Evolutionary conservation across 2,113 vertebrate genomes (phyloP), one percentile per base, ranked within the genome.

Genomic region (Xenopus borealis): DNA sequence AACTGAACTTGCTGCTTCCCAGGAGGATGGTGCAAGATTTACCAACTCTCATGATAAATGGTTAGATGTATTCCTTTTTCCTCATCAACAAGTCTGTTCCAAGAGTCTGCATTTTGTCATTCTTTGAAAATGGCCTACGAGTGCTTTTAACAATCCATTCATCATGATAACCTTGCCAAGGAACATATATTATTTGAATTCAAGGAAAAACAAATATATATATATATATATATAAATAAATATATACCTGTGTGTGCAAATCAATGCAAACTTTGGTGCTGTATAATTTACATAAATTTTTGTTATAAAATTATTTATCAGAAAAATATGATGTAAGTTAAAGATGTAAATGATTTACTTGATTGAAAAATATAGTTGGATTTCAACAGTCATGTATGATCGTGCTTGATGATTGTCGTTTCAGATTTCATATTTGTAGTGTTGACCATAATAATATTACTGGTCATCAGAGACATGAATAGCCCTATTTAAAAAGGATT

Each of bases 261-360:
- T 70, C 74, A 77, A 77, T 77, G 74, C 74, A 77, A 77, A 57
- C 14, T 77, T 70, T 77, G 74, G 74, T 77, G 74, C 74, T 77
- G 74, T 70, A 70, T 70, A 63, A 64, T 62, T 70, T 77, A 62
- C 3, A 47, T 75, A 62, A 52, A 61, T 68, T 69, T 64, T 77
- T 77, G 59, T 77, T 77, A 70, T 69, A 27, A 70, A 70, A 70
- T 77, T 40, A 75, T 67, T 61, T 75, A 44, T 66, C 58, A 53
- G 66, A 62, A 69, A 75, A 50, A 55, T 19, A 55, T 40, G 33
- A 40, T 62, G 61, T 70, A 77, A 64, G 23, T 27, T 27, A 27
- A 27, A 64, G 53, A 57, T 77, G 74, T 70, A 55, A 70, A 67
- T 53, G 69, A 75, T 69, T 64, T n/a, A 74, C 40, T 66, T 74